Conservation (phyloP, 2,113 vertebrate species). For the Sorex araneus region DNA sequence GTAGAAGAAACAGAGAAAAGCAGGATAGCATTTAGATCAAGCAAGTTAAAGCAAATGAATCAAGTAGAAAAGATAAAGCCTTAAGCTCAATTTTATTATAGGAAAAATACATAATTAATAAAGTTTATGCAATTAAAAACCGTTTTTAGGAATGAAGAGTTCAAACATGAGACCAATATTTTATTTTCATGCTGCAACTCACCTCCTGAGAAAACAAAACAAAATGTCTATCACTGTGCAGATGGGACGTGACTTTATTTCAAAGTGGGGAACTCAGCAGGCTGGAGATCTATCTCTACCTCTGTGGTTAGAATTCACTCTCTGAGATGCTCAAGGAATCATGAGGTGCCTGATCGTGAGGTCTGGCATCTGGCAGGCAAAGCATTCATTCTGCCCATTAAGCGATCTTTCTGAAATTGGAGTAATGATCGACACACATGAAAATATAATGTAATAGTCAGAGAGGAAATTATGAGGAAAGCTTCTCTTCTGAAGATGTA, state of each 20-base stretch:
- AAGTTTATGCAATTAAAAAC: background rate
- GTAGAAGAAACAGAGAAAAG: too few relatives aligned
- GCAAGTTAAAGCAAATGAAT: constrained; percentile 18
- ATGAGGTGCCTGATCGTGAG: too few relatives aligned
- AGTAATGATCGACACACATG: background rate
- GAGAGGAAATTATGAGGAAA: constrained; percentile 22
- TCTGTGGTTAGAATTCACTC: too few relatives aligned
- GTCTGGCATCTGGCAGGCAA: too few relatives aligned
- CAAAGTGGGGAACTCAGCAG: too few relatives aligned
- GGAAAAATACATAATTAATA: background rate
- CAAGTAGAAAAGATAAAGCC: background rate
- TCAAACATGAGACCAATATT: background rate
- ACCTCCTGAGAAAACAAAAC: too few relatives aligned
- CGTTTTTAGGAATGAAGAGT: background rate
- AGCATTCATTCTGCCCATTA: too few relatives aligned
- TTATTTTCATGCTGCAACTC: background rate
- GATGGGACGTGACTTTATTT: background rate
- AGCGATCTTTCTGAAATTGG: background rate
- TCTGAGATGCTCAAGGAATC: too few relatives aligned
- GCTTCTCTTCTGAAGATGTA: background rate
- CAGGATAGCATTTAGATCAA: background rate
- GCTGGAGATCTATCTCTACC: too few relatives aligned
- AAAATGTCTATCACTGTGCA: background rate
- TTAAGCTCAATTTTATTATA: background rate
- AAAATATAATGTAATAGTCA: background rate